Base-by-base conservation (phyloP, 2,888 invertebrate genomes). In the Aphrophora alni region DNA sequence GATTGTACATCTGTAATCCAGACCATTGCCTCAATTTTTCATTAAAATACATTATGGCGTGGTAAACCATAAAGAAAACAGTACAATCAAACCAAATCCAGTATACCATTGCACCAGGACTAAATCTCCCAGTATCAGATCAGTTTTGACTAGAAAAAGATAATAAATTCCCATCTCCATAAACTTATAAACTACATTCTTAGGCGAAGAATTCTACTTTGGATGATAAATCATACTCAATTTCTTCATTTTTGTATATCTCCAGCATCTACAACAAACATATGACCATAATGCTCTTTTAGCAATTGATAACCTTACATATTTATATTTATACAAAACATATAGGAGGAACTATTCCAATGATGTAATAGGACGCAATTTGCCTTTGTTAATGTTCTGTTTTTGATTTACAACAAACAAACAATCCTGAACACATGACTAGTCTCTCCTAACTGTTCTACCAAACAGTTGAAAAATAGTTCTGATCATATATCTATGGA, bases 211-310 rank as follows among this genome's bases (percentile, higher is more conserved):
- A 97, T 89, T 97, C 97, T 86, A 93, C 92, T 90, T 96, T 97
- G 87, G 94, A 94, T 86, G 95, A 94, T 91, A 97, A 92, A 87
- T 96, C 95, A 89, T 95, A 96, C 88, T 97, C 97, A 85, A 95
- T 92, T 88, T 97, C 97, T 89, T 97, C 97, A 90, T 96, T 96
- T 89, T 97, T 96, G 91, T 97, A 97, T 93, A 96, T 94, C 88
- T 97, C 97, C 88, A 97, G 94, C 87, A 96, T 91, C 95, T 95
- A 90, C 59, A 90, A 89, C 83, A 84, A 83, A 85, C 80, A 84
- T 82, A 85, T 83, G 79, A 81, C 26, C 26, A 33, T 26, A 27
- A 10, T n/a, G 71, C 71, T 17, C 71, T 71, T 26, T 17, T 17
- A 10, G 17, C 38, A 75, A 4, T 59, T 25, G 4, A 72, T 74